A percentile compares a stretch with the other conserved stretches of the same genome.
These are phyloP conservation scores for Crioceris asparagi DNA, from an alignment of 2,888 invertebrate genomes.

Conservation along the genomic window DNA sequence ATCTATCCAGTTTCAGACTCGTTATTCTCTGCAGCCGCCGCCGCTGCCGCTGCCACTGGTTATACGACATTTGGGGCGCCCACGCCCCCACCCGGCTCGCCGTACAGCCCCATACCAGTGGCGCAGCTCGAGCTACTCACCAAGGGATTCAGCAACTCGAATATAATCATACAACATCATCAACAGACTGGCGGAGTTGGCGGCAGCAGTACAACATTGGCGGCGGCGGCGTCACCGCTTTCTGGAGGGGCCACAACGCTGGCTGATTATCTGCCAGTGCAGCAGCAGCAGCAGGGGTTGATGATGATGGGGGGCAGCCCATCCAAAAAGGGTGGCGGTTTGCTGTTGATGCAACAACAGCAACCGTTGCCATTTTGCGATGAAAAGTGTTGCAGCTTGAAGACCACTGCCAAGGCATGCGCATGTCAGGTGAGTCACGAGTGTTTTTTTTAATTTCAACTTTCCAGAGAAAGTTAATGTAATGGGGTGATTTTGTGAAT, in stretches of 20 bases:
- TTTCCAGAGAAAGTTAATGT: not conserved
- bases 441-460: too few relatives aligned
- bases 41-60: slow-evolving; percentile 41
- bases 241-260: too few relatives aligned
- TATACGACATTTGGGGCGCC: slow-evolving; percentile 55
- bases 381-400: slow-evolving; percentile 30
- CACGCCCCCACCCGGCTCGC: slow-evolving; percentile 53
- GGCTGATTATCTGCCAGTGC: too few relatives aligned
- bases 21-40: slow-evolving; percentile 48
- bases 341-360: too few relatives aligned
- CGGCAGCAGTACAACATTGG: too few relatives aligned
- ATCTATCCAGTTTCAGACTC: slow-evolving; percentile 50
- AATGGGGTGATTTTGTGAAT: not conserved
- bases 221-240: too few relatives aligned
- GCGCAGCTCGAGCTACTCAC: slow-evolving; percentile 54
- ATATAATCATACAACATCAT: too few relatives aligned
- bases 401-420: slow-evolving; percentile 28
- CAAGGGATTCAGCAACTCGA: slow-evolving; percentile 38
- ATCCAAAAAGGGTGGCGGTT: too few relatives aligned
- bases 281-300: too few relatives aligned
- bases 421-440: slow-evolving; percentile 21
- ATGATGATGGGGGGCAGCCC: too few relatives aligned
- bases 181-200: too few relatives aligned
- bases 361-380: too few relatives aligned
- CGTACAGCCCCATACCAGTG: slow-evolving; percentile 56